phyloP scores from a whole-genome alignment of 2,888 invertebrate genomes.

The Philereme transversata region DNA sequence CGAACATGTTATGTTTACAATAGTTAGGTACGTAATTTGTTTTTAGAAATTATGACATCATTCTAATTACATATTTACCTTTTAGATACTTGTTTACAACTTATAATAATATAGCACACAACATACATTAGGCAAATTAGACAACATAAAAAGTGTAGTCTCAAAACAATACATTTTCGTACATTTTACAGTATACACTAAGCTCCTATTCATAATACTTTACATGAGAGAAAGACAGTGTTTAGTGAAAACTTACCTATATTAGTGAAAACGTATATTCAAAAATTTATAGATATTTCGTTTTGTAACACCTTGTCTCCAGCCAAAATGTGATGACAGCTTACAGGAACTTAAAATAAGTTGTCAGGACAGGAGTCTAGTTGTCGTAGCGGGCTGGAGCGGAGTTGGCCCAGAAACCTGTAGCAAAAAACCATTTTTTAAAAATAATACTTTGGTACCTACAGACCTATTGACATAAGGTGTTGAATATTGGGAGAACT shows the following conservation, averaged over 20 bases:
- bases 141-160: no score
- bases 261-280: not conserved
- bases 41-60: no score
- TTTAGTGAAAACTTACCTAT: not conserved
- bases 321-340: constrained; percentile 49
- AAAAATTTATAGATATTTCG: constrained; percentile 21
- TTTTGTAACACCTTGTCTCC: constrained; percentile 52
- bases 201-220: not conserved
- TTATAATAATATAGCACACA: no score
- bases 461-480: no score
- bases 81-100: no score
- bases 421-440: constrained; percentile 30
- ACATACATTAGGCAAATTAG: no score
- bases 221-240: not conserved
- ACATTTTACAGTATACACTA: no score
- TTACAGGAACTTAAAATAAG: constrained; percentile 47
- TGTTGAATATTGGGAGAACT: no score
- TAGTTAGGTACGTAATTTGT: not conserved
- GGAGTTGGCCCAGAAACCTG: constrained; percentile 73
- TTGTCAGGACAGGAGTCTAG: constrained; percentile 55
- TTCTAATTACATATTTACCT: no score
- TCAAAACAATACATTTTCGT: no score
- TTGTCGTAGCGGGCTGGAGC: constrained; percentile 69
- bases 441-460: not conserved
- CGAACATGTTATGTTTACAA: not conserved